Percentiles rank a stretch among this genome's conserved stretches.
Conservation (phyloP, 2,888 invertebrate species). For the Meghimatium bilineatum region DNA sequence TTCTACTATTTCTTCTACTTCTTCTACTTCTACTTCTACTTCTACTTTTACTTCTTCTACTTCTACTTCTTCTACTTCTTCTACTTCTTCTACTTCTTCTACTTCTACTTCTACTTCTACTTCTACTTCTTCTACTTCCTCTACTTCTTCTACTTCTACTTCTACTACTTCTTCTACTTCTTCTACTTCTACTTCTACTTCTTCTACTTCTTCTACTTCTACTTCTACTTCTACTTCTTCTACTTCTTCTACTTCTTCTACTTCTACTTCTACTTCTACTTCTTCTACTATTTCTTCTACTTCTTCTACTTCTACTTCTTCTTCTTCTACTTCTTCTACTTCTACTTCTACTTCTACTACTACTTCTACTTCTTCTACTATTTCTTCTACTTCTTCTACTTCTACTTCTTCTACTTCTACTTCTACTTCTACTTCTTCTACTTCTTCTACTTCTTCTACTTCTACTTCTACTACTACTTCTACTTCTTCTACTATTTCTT, state of each 20-base stretch:
- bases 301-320: neutral
- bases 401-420: neutral
- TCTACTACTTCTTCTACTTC: slow-evolving; percentile 9
- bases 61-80: neutral
- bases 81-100: neutral
- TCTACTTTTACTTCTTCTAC: no score
- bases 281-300: no score
- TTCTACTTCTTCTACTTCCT: neutral
- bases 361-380: no score
- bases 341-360: neutral
- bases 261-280: neutral
- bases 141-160: slow-evolving; percentile 14
- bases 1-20: no score
- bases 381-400: no score
- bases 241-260: neutral
- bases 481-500: no score
- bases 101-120: neutral
- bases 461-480: neutral
- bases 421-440: neutral
- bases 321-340: neutral
- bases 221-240: neutral
- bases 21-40: no score
- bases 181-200: slow-evolving; percentile 8
- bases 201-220: neutral
- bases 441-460: slow-evolving; percentile 4